A percentile compares a stretch with the other conserved stretches of the same genome.
Evolutionary conservation across 2,797 vertebrate species (phyloP).

Genomic region (Myotis pilosus): DNA sequence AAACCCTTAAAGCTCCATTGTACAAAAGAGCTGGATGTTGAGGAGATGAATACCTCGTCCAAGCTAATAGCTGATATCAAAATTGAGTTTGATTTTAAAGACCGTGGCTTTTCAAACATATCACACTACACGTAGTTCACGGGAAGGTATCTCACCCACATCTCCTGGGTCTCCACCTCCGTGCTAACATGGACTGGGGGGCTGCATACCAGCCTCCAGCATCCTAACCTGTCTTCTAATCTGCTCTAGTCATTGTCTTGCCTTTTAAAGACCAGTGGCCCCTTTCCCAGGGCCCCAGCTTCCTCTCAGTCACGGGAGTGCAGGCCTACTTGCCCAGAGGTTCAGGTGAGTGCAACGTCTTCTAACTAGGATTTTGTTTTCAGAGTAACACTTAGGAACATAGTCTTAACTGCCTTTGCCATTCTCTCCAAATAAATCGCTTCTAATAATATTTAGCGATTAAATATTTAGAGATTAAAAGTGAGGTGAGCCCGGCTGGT

Average conservation of each 20-base stretch:
- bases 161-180: not conserved
- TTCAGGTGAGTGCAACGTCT: not conserved
- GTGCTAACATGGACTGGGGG: not conserved
- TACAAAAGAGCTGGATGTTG: not conserved
- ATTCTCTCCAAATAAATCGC: slow-evolving; percentile 36
- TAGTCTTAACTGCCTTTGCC: not conserved
- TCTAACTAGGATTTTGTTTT: not conserved
- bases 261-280: not conserved
- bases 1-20: not conserved
- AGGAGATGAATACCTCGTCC: not conserved
- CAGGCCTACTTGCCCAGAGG: not conserved
- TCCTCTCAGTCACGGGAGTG: not conserved
- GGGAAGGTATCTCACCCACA: not conserved
- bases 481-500: not conserved
- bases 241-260: not conserved
- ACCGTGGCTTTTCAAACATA: not conserved
- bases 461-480: slow-evolving; percentile 34
- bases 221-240: not conserved
- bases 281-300: not conserved
- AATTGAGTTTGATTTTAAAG: not conserved
- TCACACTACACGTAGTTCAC: not conserved
- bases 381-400: not conserved
- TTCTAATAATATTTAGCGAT: slow-evolving; percentile 40
- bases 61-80: not conserved
- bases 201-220: not conserved